Evolutionary conservation across 2,888 invertebrate species (phyloP).

Genomic region (Drosophila neonasuta): DNA sequence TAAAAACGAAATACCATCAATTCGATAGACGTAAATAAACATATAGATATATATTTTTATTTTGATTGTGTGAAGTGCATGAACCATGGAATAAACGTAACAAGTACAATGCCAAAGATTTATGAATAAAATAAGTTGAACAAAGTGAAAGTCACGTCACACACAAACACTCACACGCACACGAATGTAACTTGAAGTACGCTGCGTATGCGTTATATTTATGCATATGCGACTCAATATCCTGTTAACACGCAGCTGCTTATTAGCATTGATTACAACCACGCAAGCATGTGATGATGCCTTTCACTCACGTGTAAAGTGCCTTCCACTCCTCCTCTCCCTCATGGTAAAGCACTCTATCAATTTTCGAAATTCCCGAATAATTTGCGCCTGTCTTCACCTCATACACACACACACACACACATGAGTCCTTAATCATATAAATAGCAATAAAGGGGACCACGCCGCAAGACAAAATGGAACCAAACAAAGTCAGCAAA

Average conservation of each 20-base stretch:
- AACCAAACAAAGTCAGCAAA: conserved; percentile 9
- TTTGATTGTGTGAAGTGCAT: conserved; percentile 43
- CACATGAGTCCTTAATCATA: conserved; percentile 59
- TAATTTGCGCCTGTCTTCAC: conserved; percentile 46
- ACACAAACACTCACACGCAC: conserved; percentile 29
- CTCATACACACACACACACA: conserved; percentile 31
- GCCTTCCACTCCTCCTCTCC: neutral
- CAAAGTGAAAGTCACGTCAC: conserved; percentile 55
- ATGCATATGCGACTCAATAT: conserved; percentile 61
- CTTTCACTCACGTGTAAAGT: conserved; percentile 35
- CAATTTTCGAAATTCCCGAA: conserved; percentile 35
- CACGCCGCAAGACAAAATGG: conserved; percentile 20
- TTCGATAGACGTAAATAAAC: conserved; percentile 16
- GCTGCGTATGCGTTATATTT: conserved; percentile 62
- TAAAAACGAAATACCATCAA: conserved; percentile 44
- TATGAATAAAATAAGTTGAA: conserved; percentile 43
- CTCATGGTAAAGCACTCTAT: conserved; percentile 18
- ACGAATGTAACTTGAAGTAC: conserved; percentile 31
- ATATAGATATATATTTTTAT: neutral
- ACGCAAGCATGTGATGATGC: conserved; percentile 32
- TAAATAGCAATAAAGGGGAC: conserved; percentile 40
- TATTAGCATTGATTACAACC: conserved; percentile 60
- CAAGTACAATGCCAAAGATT: conserved; percentile 39
- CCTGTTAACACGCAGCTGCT: conserved; percentile 54
- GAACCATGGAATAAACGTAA: conserved; percentile 34